phyloP scores from a whole-genome alignment of 1,140 invertebrate genomes.

The Acyrthosiphon pisum region DNA sequence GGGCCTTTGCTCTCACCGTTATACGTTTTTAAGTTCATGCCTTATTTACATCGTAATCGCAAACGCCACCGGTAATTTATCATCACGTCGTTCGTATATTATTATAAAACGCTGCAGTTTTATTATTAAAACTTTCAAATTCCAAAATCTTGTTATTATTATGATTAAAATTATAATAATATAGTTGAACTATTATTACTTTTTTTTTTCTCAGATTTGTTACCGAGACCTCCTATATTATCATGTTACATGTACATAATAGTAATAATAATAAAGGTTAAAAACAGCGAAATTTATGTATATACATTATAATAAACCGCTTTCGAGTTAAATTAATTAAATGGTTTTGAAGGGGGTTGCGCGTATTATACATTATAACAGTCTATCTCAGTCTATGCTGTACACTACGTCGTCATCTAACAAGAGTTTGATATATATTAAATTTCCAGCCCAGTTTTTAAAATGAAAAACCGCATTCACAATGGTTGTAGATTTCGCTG shows the following conservation, averaged over 20 bases:
- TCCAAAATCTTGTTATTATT: constrained; percentile 19
- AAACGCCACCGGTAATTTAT: not conserved
- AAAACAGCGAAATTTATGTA: not conserved
- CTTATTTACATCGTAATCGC: constrained; percentile 13
- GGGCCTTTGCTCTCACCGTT: not conserved
- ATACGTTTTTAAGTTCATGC: constrained; percentile 25
- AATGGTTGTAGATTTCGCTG: not conserved
- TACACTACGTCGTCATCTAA: not conserved
- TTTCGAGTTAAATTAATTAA: not conserved
- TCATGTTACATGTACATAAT: not conserved
- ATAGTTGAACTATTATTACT: not conserved
- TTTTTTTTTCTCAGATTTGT: not conserved
- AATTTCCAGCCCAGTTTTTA: not conserved
- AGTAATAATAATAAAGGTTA: not conserved
- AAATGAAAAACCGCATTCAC: not conserved
- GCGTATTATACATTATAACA: not conserved
- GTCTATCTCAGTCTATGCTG: not conserved
- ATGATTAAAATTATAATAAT: not conserved
- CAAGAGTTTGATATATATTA: not conserved
- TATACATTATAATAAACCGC: not conserved
- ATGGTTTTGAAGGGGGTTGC: not conserved
- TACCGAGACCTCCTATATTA: not conserved
- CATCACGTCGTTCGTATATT: not conserved
- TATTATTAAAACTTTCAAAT: constrained; percentile 6
- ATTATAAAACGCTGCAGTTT: not conserved